Conservation (phyloP, 2,797 vertebrate species). For the Brachymystax lenok region DNA sequence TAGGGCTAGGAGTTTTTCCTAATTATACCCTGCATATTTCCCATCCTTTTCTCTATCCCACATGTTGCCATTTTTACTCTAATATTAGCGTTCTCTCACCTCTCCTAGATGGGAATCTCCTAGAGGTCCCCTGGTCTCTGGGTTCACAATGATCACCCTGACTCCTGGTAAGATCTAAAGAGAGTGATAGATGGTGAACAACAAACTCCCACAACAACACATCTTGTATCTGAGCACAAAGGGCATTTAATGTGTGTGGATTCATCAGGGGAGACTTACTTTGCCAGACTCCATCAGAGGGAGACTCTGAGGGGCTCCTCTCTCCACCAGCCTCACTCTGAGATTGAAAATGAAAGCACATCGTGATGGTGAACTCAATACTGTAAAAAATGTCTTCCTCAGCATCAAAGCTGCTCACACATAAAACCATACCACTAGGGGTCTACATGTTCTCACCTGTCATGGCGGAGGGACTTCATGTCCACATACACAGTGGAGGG, state of each 20-base stretch:
- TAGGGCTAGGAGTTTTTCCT: neutral
- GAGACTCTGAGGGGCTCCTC: conserved; percentile 97
- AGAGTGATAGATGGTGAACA: neutral
- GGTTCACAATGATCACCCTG: conserved; percentile 96
- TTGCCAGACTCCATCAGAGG: conserved; percentile 96
- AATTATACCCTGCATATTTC: neutral
- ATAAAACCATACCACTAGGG: conserved; percentile 21
- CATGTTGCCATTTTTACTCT: neutral
- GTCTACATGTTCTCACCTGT: conserved; percentile 80
- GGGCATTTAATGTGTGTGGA: neutral
- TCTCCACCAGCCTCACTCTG: conserved; percentile 95
- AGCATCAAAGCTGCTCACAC: neutral
- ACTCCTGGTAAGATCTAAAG: conserved; percentile 95
- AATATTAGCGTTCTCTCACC: conserved; percentile 64
- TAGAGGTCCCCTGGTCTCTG: conserved; percentile 94
- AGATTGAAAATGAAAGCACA: conserved; percentile 20
- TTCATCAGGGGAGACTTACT: conserved; percentile 69
- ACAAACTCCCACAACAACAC: neutral
- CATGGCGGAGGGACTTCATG: conserved; percentile 96
- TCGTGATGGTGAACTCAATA: neutral
- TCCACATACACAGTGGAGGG: conserved; percentile 97
- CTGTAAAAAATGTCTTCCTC: neutral
- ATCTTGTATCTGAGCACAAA: neutral
- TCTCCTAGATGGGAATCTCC: conserved; percentile 98
- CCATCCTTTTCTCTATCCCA: neutral